A percentile compares a stretch with the other conserved stretches of the same genome.
Evolutionary conservation across 2,113 vertebrate genomes (phyloP).

Genomic region (Oplegnathus fasciatus): DNA sequence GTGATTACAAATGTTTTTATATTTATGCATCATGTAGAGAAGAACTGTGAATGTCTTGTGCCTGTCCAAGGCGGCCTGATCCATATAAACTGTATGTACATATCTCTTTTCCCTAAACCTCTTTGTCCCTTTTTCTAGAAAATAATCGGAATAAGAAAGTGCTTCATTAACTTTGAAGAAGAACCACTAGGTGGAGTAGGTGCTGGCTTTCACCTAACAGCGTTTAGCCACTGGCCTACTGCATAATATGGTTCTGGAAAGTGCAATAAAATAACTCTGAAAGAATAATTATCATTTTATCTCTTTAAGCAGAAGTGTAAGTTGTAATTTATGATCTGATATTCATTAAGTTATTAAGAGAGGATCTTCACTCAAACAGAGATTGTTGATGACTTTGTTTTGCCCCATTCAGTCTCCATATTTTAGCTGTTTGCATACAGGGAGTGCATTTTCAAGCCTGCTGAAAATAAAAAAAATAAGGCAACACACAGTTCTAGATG

Average conservation of each 20-base stretch:
- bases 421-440: constrained; percentile 31
- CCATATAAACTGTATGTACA: constrained; percentile 55
- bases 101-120: constrained; percentile 56
- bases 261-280: constrained; percentile 72
- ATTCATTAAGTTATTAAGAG: constrained; percentile 38
- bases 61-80: constrained; percentile 75
- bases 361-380: constrained; percentile 7
- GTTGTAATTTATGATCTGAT: constrained; percentile 47
- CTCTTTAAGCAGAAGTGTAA: constrained; percentile 26
- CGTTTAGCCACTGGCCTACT: constrained; percentile 19
- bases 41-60: constrained; percentile 78
- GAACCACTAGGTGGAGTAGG: constrained; percentile 42
- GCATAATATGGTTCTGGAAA: constrained; percentile 56
- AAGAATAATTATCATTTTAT: constrained; percentile 42
- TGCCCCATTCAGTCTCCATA: constrained; percentile 5
- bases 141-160: constrained; percentile 45
- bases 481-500: constrained; percentile 70
- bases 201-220: not conserved
- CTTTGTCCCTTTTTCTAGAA: constrained; percentile 39
- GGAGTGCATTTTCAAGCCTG: constrained; percentile 45
- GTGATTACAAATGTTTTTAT: constrained; percentile 45
- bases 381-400: constrained; percentile 27
- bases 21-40: constrained; percentile 72
- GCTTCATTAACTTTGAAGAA: constrained; percentile 45
- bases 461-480: constrained; percentile 57